Evolutionary conservation across 2,888 invertebrate genomes (phyloP).

Genomic region (Pristionchus maxplancki): DNA sequence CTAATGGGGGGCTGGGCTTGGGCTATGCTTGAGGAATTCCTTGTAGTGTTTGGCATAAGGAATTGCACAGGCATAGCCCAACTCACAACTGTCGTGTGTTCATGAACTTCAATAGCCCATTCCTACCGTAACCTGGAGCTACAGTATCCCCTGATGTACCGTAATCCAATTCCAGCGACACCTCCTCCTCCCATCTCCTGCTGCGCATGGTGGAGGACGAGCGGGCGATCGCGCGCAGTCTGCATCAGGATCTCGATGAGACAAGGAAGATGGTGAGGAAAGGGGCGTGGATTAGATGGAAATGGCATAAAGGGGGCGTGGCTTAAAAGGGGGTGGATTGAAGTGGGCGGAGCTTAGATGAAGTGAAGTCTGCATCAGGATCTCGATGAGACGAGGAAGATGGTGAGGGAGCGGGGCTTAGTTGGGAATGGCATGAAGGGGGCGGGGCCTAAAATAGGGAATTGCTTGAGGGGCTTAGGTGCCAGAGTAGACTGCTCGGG

Average conservation of each 20-base stretch:
- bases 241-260: conserved; percentile 49
- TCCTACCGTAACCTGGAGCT: too few relatives aligned
- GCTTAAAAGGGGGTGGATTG: too few relatives aligned
- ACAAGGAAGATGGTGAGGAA: conserved; percentile 47
- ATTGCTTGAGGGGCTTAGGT: not conserved
- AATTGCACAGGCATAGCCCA: too few relatives aligned
- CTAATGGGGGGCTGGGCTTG: too few relatives aligned
- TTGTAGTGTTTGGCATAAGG: too few relatives aligned
- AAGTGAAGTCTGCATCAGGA: not conserved
- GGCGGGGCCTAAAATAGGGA: too few relatives aligned
- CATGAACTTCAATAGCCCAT: too few relatives aligned
- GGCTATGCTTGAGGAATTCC: too few relatives aligned
- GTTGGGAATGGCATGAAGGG: too few relatives aligned
- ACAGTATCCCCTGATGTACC: not conserved
- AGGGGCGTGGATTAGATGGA: not conserved
- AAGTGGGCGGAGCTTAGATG: not conserved
- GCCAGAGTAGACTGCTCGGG: too few relatives aligned
- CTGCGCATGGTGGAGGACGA: conserved; percentile 31
- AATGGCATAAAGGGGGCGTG: too few relatives aligned
- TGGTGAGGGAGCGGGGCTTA: not conserved
- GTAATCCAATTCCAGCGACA: not conserved
- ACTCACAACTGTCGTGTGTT: too few relatives aligned
- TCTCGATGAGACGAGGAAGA: conserved; percentile 27
- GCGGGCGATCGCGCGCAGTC: conserved; percentile 28
- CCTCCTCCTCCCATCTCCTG: not conserved